Percentiles rank a stretch among this genome's conserved stretches.
Conservation (phyloP, 2,797 vertebrate genomes). For the Xenopus petersii region DNA sequence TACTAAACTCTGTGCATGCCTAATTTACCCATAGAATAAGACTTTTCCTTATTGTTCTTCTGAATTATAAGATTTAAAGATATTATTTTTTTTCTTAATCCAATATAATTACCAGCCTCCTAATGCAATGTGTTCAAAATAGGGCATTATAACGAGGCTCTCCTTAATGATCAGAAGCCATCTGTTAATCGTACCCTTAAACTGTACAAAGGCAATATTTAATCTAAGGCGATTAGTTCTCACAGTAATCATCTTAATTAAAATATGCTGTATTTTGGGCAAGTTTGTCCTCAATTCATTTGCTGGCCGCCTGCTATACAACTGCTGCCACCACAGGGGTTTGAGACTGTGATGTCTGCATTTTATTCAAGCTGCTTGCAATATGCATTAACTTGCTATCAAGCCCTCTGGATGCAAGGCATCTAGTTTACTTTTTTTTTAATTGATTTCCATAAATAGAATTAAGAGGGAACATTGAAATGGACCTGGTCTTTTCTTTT, state of each 20-base stretch:
- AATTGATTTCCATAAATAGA: no score
- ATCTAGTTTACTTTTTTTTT: no score
- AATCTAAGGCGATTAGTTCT: conserved; percentile 48
- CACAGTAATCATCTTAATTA: conserved; percentile 48
- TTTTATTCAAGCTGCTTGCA: no score
- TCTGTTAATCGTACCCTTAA: conserved; percentile 46
- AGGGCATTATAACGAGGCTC: conserved; percentile 26
- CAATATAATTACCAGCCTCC: conserved; percentile 40
- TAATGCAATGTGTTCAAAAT: conserved; percentile 36
- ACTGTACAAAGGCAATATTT: conserved; percentile 49
- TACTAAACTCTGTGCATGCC: conserved; percentile 4
- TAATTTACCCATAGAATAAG: conserved; percentile 9
- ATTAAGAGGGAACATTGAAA: no score
- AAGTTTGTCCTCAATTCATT: conserved; percentile 42
- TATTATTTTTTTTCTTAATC: conserved; percentile 29
- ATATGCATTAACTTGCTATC: no score
- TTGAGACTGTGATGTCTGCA: not conserved
- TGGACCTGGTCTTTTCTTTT: no score
- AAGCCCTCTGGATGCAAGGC: no score
- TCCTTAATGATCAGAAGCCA: conserved; percentile 49
- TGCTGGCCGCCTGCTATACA: conserved; percentile 34
- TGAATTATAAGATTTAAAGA: conserved; percentile 32
- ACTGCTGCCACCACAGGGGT: conserved; percentile 41
- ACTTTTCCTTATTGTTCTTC: conserved; percentile 17
- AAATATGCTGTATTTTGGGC: conserved; percentile 49